A percentile compares a stretch with the other conserved stretches of the same genome.
These are phyloP conservation scores for Dryoscopus gambensis DNA, from an alignment of 2,113 vertebrate genomes.

Conservation along the genomic window DNA sequence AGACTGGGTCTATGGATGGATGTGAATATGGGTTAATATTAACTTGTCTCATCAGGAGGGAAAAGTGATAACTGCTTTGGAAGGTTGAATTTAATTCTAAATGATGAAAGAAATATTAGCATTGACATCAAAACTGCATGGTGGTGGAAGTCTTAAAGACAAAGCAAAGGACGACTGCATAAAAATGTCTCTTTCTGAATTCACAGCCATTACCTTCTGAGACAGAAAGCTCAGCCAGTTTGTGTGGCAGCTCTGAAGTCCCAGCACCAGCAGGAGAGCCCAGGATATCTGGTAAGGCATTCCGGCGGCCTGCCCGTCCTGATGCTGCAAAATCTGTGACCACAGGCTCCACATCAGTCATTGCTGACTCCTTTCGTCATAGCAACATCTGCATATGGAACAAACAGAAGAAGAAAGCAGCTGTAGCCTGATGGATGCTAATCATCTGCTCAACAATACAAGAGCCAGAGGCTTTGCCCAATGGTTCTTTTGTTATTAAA, in stretches of 20 bases:
- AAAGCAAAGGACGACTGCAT: not conserved
- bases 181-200: not conserved
- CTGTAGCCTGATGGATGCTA: not conserved
- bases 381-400: slow-evolving; percentile 74
- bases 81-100: not conserved
- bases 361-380: slow-evolving; percentile 80
- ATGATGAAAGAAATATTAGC: not conserved
- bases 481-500: not conserved
- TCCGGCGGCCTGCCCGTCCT: slow-evolving; percentile 82
- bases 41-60: not conserved
- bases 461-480: not conserved
- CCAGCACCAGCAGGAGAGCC: slow-evolving; percentile 68
- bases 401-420: not conserved
- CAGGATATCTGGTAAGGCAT: slow-evolving; percentile 85
- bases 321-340: slow-evolving; percentile 82
- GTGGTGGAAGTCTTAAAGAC: not conserved
- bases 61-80: not conserved
- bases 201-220: slow-evolving; percentile 74
- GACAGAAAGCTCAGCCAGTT: slow-evolving; percentile 77
- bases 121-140: not conserved
- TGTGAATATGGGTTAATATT: not conserved
- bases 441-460: not conserved
- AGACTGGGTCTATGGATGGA: not conserved
- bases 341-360: slow-evolving; percentile 87
- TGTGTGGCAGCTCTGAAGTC: slow-evolving; percentile 75